Base-by-base conservation (phyloP, 92 coral and sea anemone species). In the Palythoa grandiflora region DNA sequence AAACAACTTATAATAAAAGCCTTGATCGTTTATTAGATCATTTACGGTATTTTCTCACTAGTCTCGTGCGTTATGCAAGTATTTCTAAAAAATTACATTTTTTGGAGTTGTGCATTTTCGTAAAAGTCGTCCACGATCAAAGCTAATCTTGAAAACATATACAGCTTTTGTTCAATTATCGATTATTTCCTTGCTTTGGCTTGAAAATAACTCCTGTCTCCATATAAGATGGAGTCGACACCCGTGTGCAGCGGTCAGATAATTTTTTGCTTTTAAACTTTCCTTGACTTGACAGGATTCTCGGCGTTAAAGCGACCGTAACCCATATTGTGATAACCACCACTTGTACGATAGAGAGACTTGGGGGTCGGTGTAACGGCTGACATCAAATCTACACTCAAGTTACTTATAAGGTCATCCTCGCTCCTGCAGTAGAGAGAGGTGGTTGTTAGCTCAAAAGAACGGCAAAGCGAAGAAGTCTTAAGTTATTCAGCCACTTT, bases 291-390 rank as follows among this genome's bases (percentile, higher is more conserved):
- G 83, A 95, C 95, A 16, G 98, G 98, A 68, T 95, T 93, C 66
- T 95, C 98, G 10, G 98, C 93, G 92, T 95, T 90, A 87, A 95
- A 95, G 60, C 96, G 80, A n/a, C 98, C 98, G 73, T 84, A 95
- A 10, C 91, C 98, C 94, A 91, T 80, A 79, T 95, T 95, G 78
- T 93, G 96, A 68, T 93, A 93, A 7, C 96, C 98, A 16, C 96
- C 99, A 77, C 95, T 95, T 38, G 98, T 97, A 52, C 98, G 92
- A 89, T 97, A 97, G 90, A 97, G 93, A 40, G 99, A 97, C 92
- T 97, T 97, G 75, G 99, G 99, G 60, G 99, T 97, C 28, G 99
- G 99, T 9, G 99, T 98, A 44, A 95, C 91, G 37, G 98, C 99
- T 73, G 98, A 88, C 74, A 95, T 92, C 87, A 97, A 84, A 44